These are phyloP conservation scores for Chlorops oryzae DNA, from an alignment of 1,140 invertebrate species.

Conservation along the genomic window DNA sequence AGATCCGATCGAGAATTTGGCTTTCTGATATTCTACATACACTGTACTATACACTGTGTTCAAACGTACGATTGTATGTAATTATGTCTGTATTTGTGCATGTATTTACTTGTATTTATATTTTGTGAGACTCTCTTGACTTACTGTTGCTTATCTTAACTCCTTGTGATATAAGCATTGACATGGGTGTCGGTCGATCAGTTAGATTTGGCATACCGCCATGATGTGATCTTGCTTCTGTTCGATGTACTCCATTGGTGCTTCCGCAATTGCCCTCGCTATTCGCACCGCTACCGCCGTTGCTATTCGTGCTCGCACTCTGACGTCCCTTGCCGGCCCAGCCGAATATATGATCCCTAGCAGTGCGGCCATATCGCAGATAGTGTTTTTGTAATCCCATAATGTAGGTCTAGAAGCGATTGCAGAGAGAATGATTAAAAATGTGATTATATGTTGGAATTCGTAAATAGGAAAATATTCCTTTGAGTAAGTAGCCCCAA, in stretches of 20 bases:
- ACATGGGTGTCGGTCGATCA: conserved; percentile 57
- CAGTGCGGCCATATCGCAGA: conserved; percentile 63
- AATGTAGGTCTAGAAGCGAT: conserved; percentile 20
- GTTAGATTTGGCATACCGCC: conserved; percentile 37
- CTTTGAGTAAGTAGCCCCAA: no score
- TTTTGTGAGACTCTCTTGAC: conserved; percentile 39
- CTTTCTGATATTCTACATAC: no score
- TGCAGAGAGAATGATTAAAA: background rate
- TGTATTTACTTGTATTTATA: background rate
- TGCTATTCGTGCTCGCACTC: conserved; percentile 43
- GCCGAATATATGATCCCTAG: conserved; percentile 63
- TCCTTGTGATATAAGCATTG: conserved; percentile 68
- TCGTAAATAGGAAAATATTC: no score
- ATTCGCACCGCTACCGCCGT: conserved; percentile 12
- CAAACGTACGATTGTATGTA: no score
- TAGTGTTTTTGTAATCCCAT: conserved; percentile 68
- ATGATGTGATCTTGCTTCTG: conserved; percentile 20
- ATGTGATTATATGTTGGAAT: no score
- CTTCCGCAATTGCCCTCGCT: conserved; percentile 16
- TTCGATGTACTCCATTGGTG: conserved; percentile 14
- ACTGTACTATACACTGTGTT: no score
- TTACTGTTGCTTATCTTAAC: conserved; percentile 68
- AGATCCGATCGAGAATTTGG: no score
- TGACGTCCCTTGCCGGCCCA: conserved; percentile 45
- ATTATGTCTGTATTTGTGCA: conserved; percentile 2